A percentile compares a stretch with the other conserved stretches of the same genome.
Evolutionary conservation across 2,888 invertebrate genomes (phyloP).

Genomic region (Habroteleia sp.): DNA sequence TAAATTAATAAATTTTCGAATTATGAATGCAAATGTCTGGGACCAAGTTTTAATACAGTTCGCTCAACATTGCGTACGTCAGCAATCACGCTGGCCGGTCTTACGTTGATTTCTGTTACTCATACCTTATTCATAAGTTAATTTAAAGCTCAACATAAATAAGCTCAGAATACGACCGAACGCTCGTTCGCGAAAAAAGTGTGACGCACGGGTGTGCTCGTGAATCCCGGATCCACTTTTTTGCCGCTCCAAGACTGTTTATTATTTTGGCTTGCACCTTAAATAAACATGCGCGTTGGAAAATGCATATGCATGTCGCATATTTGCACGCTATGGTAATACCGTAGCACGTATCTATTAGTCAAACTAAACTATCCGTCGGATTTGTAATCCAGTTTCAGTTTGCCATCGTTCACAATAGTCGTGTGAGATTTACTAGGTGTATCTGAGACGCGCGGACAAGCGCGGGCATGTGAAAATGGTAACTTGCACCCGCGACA

Average conservation of each 20-base stretch:
- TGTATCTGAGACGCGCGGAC: conserved; percentile 46
- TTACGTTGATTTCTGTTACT: conserved; percentile 23
- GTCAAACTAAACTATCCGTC: conserved; percentile 70
- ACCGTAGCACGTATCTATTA: conserved; percentile 60
- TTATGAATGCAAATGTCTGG: conserved; percentile 34
- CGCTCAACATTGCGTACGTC: neutral
- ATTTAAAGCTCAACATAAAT: conserved; percentile 10
- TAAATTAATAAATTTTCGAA: conserved; percentile 23
- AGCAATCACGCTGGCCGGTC: conserved; percentile 7
- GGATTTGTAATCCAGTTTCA: conserved; percentile 75
- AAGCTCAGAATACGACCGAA: neutral
- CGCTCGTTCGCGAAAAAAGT: too few relatives aligned
- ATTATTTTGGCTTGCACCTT: conserved; percentile 16
- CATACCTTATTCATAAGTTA: conserved; percentile 44
- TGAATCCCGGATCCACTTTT: neutral
- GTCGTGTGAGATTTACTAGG: conserved; percentile 50
- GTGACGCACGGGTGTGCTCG: neutral
- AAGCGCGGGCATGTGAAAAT: conserved; percentile 36
- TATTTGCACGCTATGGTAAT: conserved; percentile 20
- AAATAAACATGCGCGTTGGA: conserved; percentile 29
- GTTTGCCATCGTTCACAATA: conserved; percentile 67
- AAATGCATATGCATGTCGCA: conserved; percentile 47
- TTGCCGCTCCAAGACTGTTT: neutral
- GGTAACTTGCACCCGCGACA: conserved; percentile 45
- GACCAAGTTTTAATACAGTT: conserved; percentile 31